Evolutionary conservation across 1,140 invertebrate species (phyloP).

Genomic region (Cyclina sinensis): DNA sequence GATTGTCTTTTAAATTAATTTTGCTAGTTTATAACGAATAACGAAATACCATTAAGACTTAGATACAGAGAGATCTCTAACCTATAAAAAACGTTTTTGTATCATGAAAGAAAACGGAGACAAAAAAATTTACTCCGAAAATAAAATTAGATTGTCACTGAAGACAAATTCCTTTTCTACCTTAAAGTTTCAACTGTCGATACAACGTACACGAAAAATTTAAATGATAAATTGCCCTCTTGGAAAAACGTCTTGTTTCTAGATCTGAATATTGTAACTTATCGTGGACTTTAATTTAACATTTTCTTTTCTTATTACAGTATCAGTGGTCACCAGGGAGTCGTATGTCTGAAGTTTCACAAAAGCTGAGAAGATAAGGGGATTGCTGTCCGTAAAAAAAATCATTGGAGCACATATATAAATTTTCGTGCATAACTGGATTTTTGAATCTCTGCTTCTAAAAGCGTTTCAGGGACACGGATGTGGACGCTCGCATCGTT

Average conservation of each 20-base stretch:
- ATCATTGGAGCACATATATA: background rate
- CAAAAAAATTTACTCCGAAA: background rate
- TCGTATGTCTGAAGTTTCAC: background rate
- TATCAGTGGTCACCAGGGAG: background rate
- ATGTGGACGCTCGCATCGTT: too few relatives aligned
- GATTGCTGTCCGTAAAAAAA: background rate
- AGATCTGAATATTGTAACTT: constrained; percentile 1
- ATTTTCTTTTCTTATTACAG: background rate
- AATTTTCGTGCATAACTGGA: too few relatives aligned
- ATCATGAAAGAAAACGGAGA: too few relatives aligned
- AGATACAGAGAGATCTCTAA: too few relatives aligned
- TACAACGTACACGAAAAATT: background rate
- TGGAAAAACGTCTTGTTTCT: background rate
- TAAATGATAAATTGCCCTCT: background rate
- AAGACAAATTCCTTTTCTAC: constrained; percentile 1
- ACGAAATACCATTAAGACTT: too few relatives aligned
- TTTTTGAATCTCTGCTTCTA: too few relatives aligned
- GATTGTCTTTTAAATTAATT: too few relatives aligned
- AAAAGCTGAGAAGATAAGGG: background rate
- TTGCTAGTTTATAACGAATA: too few relatives aligned
- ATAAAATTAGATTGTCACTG: background rate
- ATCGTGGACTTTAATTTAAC: constrained; percentile 6
- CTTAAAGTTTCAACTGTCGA: background rate
- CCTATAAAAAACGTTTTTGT: too few relatives aligned
- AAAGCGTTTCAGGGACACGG: too few relatives aligned